Evolutionary conservation across 2,888 invertebrate genomes (phyloP).

Genomic region (Scelioninae gen. 1): DNA sequence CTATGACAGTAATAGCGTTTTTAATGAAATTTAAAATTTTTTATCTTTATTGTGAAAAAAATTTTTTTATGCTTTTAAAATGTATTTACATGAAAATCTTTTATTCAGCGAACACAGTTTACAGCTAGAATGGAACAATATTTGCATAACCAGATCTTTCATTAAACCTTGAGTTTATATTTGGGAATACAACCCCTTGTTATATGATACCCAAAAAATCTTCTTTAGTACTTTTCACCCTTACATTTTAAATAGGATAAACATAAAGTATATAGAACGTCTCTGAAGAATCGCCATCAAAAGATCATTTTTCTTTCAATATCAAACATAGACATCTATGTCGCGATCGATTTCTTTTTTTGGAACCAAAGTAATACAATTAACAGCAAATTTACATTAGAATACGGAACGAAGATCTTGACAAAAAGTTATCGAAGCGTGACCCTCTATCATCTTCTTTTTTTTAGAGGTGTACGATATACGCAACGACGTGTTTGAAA

Average conservation of each 20-base stretch:
- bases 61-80: too few relatives aligned
- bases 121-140: conserved; percentile 38
- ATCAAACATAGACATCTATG: conserved; percentile 56
- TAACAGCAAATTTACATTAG: conserved; percentile 54
- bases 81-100: too few relatives aligned
- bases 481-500: conserved; percentile 74
- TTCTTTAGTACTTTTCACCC: conserved; percentile 51
- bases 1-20: too few relatives aligned
- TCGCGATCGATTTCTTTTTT: conserved; percentile 55
- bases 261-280: conserved; percentile 37
- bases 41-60: too few relatives aligned
- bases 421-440: conserved; percentile 56
- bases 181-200: conserved; percentile 50
- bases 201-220: conserved; percentile 53
- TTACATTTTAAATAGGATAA: conserved; percentile 46
- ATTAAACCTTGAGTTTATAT: conserved; percentile 39
- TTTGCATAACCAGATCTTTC: conserved; percentile 56
- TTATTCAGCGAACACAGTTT: conserved; percentile 1
- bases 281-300: conserved; percentile 46
- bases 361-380: conserved; percentile 49
- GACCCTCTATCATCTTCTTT: not conserved
- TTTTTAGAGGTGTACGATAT: conserved; percentile 32
- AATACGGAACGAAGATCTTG: conserved; percentile 27
- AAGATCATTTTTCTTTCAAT: conserved; percentile 62
- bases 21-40: too few relatives aligned